Evolutionary conservation across 2,113 vertebrate genomes (phyloP).

Genomic region (Gadus chalcogrammus): DNA sequence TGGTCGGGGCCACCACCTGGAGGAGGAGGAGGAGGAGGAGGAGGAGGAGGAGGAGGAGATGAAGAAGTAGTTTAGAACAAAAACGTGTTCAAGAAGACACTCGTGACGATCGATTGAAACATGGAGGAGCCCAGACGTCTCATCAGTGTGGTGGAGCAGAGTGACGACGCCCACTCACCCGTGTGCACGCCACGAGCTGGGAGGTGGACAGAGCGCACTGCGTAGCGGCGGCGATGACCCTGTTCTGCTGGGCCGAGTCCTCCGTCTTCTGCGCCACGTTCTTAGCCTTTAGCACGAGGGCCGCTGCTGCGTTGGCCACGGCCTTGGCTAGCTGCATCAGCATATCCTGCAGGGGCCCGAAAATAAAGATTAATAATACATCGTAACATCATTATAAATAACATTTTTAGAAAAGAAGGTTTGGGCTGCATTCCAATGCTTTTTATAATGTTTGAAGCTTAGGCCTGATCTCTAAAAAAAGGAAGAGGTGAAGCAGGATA

Average conservation of each 20-base stretch:
- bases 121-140: not conserved
- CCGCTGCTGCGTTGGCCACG: slow-evolving; percentile 87
- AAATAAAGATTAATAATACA: not conserved
- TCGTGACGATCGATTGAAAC: too few relatives aligned
- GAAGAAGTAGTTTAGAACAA: too few relatives aligned
- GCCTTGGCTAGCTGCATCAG: slow-evolving; percentile 96
- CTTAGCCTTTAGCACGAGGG: slow-evolving; percentile 92
- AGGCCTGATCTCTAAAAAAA: too few relatives aligned
- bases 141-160: not conserved
- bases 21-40: too few relatives aligned
- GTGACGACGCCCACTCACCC: slow-evolving; percentile 71
- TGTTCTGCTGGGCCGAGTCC: slow-evolving; percentile 84
- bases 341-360: slow-evolving; percentile 80
- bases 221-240: slow-evolving; percentile 92
- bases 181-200: slow-evolving; percentile 94
- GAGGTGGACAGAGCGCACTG: slow-evolving; percentile 96
- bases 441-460: too few relatives aligned
- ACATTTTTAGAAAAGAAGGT: not conserved
- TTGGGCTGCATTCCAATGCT: too few relatives aligned
- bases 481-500: too few relatives aligned
- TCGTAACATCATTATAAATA: not conserved
- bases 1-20: slow-evolving; percentile 96
- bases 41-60: not conserved
- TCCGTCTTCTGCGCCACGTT: slow-evolving; percentile 93
- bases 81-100: too few relatives aligned